phyloP scores from a whole-genome alignment of 2,888 invertebrate genomes.

The Cephus runcator region DNA sequence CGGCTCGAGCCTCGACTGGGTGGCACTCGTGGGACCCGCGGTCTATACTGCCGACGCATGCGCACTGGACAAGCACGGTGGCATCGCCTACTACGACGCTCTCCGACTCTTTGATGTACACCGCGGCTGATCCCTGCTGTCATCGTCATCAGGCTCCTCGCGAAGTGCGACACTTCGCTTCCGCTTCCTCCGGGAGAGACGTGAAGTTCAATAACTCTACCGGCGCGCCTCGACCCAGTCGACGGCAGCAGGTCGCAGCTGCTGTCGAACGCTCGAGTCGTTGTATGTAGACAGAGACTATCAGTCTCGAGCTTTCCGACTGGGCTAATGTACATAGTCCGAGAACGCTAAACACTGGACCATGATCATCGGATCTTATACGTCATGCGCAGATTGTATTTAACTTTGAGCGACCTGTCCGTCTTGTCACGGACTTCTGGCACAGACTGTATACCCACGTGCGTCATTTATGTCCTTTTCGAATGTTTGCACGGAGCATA shows the following conservation, averaged over 20 bases:
- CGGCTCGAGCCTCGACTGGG: slow-evolving; percentile 20
- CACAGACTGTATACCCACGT: neutral
- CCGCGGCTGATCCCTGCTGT: no score
- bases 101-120: no score
- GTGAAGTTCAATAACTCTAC: no score
- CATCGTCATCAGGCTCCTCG: no score
- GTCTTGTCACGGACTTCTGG: neutral
- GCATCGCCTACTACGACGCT: no score
- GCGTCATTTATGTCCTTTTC: no score
- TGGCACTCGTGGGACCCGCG: slow-evolving; percentile 19
- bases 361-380: neutral
- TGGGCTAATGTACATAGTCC: neutral
- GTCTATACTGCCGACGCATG: slow-evolving; percentile 27
- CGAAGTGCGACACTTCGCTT: no score
- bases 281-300: neutral
- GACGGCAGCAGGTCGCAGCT: no score
- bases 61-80: slow-evolving; percentile 5
- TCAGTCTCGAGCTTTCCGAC: neutral
- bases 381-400: neutral
- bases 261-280: neutral
- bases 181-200: no score
- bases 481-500: neutral
- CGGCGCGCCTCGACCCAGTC: no score
- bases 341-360: neutral
- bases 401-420: neutral